These are phyloP conservation scores for Peromyscus aztecus DNA, from an alignment of 2,797 vertebrate genomes.

Conservation along the genomic window DNA sequence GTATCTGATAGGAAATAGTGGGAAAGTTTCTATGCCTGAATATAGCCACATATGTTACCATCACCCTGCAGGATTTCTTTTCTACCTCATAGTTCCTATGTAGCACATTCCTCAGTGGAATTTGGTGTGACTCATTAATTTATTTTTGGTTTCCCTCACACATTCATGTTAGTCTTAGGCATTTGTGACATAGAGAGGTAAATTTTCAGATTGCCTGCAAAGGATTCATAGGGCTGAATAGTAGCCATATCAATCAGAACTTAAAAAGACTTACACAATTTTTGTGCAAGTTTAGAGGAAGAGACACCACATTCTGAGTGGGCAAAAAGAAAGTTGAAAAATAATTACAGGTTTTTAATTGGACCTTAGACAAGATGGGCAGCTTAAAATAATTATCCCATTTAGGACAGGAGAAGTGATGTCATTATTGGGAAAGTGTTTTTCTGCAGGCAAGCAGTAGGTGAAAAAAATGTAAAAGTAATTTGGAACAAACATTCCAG, in stretches of 20 bases:
- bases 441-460: background rate
- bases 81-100: background rate
- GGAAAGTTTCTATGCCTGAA: background rate
- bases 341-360: background rate
- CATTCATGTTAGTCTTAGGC: background rate
- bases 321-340: background rate
- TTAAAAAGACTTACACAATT: background rate
- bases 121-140: background rate
- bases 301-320: background rate
- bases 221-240: background rate
- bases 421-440: background rate
- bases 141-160: background rate
- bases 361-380: background rate
- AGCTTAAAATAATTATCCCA: background rate
- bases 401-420: background rate
- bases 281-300: background rate
- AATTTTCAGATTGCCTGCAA: background rate
- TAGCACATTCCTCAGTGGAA: constrained; percentile 15
- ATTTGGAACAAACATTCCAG: background rate
- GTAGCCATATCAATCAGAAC: background rate
- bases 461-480: background rate
- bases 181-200: background rate
- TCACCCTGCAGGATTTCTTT: background rate
- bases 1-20: background rate
- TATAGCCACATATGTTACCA: background rate